phyloP scores from a whole-genome alignment of 1,140 invertebrate genomes.

The Scaptomyza hsui region DNA sequence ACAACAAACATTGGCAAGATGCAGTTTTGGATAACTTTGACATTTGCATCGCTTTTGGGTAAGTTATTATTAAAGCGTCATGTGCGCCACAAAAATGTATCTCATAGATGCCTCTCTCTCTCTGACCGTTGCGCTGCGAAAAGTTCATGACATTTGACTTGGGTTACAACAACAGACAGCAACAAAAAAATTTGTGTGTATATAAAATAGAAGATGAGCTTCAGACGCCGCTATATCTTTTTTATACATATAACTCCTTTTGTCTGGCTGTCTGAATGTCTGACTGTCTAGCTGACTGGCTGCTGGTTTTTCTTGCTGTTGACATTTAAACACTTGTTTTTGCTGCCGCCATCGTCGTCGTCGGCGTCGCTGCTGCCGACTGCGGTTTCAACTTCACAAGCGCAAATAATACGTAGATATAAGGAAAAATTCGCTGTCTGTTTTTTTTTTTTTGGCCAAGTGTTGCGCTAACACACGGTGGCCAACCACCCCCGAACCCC shows the following conservation, averaged over 20 bases:
- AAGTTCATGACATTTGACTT: slow-evolving; percentile 78
- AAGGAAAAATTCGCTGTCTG: slow-evolving; percentile 47
- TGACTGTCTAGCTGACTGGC: slow-evolving; percentile 16
- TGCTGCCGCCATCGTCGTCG: slow-evolving; percentile 23
- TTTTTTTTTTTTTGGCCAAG: slow-evolving; percentile 52
- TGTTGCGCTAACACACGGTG: slow-evolving; percentile 67
- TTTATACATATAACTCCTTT: slow-evolving; percentile 61
- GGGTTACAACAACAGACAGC: slow-evolving; percentile 14
- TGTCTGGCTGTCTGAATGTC: slow-evolving; percentile 36
- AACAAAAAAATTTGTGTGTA: slow-evolving; percentile 5
- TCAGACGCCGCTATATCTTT: slow-evolving; percentile 44
- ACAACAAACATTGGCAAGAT: slow-evolving; percentile 54
- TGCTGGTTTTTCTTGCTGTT: slow-evolving; percentile 66
- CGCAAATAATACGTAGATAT: slow-evolving; percentile 49
- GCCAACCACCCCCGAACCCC: too few relatives aligned
- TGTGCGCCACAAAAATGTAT: slow-evolving; percentile 54
- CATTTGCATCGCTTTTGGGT: slow-evolving; percentile 78
- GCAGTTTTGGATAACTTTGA: slow-evolving; percentile 83
- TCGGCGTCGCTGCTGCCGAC: slow-evolving; percentile 24
- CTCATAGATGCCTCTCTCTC: slow-evolving; percentile 61
- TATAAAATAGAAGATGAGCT: slow-evolving; percentile 65
- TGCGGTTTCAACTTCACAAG: slow-evolving; percentile 64
- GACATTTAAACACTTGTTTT: slow-evolving; percentile 81
- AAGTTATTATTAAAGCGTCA: slow-evolving; percentile 63
- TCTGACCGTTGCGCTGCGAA: slow-evolving; percentile 58